Evolutionary conservation across 2,797 vertebrate species (phyloP).

Genomic region (Pampus argenteus): DNA sequence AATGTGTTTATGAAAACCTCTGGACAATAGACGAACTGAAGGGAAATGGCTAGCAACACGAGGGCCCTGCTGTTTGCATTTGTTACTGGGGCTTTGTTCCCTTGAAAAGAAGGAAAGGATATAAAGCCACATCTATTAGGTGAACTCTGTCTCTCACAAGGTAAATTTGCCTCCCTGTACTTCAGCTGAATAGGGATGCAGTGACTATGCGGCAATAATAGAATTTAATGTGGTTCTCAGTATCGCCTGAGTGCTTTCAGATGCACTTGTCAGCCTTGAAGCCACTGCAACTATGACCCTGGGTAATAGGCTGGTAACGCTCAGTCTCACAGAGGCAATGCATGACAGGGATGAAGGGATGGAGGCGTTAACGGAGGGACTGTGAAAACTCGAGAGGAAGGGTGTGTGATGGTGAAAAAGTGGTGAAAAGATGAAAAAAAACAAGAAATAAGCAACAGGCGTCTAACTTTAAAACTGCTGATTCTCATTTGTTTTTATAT

Average conservation of each 20-base stretch:
- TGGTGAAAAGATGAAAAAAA: neutral
- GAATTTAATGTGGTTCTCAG: slow-evolving; percentile 84
- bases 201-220: slow-evolving; percentile 82
- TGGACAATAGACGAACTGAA: slow-evolving; percentile 69
- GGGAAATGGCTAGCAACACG: slow-evolving; percentile 66
- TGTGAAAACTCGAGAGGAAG: slow-evolving; percentile 19
- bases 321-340: slow-evolving; percentile 53
- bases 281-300: slow-evolving; percentile 83
- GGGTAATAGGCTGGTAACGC: slow-evolving; percentile 78
- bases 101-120: slow-evolving; percentile 75
- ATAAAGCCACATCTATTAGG: slow-evolving; percentile 83
- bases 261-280: slow-evolving; percentile 84
- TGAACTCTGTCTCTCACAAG: slow-evolving; percentile 79
- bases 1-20: slow-evolving; percentile 77
- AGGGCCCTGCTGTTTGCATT: slow-evolving; percentile 75
- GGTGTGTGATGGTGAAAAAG: slow-evolving; percentile 1
- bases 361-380: slow-evolving; percentile 28
- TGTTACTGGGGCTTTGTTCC: slow-evolving; percentile 79
- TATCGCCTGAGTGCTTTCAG: slow-evolving; percentile 82
- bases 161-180: slow-evolving; percentile 76
- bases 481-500: slow-evolving; percentile 9
- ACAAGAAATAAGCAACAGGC: slow-evolving; percentile 64
- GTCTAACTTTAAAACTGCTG: slow-evolving; percentile 10
- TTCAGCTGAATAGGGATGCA: slow-evolving; percentile 74
- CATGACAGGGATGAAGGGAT: slow-evolving; percentile 45